Evolutionary conservation across 2,113 vertebrate species (phyloP).

Genomic region (Struthidea cinerea): DNA sequence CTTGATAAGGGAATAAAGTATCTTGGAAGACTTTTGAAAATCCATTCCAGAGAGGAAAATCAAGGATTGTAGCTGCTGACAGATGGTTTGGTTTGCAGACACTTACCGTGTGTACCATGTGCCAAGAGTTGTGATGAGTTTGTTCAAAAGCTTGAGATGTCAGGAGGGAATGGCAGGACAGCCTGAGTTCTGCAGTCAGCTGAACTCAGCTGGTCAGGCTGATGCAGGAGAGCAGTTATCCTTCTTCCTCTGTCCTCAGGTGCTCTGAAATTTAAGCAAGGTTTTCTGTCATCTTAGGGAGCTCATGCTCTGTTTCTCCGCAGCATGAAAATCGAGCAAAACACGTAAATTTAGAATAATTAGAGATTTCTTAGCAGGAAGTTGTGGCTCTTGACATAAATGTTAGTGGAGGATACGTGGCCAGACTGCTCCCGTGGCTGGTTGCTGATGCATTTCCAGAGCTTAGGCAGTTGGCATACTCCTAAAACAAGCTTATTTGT

Average conservation of each 20-base stretch:
- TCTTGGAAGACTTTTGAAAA: background rate
- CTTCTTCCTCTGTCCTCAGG: background rate
- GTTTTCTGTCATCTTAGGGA: background rate
- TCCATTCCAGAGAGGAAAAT: background rate
- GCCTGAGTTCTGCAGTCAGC: background rate
- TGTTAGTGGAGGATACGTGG: background rate
- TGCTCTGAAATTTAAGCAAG: background rate
- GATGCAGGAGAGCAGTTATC: background rate
- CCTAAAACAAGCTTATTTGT: background rate
- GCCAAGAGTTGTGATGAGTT: background rate
- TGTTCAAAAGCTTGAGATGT: background rate
- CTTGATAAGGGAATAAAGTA: background rate
- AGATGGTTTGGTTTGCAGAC: background rate
- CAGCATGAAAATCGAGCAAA: rapidly evolving
- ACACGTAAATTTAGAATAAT: background rate
- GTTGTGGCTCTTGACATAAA: background rate
- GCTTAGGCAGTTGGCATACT: background rate
- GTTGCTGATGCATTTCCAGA: background rate
- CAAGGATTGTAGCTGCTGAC: background rate
- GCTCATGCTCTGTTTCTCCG: background rate
- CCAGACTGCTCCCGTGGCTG: background rate
- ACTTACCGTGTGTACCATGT: background rate
- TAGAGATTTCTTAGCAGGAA: background rate
- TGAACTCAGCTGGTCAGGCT: background rate
- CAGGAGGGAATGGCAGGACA: rapidly evolving